These are phyloP conservation scores for Mamestra brassicae DNA, from an alignment of 2,888 invertebrate genomes.

Conservation along the genomic window DNA sequence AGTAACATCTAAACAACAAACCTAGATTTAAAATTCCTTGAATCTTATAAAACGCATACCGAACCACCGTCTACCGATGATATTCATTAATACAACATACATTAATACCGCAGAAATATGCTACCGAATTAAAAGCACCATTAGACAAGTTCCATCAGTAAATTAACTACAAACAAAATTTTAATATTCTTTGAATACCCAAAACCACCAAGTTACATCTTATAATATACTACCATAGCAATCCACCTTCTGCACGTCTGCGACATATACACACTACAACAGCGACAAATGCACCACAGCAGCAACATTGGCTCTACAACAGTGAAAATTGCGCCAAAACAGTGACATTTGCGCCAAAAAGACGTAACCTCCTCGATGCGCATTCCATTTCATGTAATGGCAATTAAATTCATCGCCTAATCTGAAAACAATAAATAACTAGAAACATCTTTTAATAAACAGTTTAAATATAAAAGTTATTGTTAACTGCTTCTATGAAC, in stretches of 20 bases:
- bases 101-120: neutral
- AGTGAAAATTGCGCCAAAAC: neutral
- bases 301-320: neutral
- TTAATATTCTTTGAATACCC: neutral
- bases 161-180: neutral
- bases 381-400: neutral
- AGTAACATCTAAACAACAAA: slow-evolving; percentile 2
- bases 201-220: neutral
- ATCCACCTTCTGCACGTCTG: neutral
- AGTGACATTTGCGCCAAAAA: neutral
- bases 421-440: neutral
- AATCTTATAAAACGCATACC: neutral
- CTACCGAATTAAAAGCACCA: neutral
- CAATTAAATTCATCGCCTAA: neutral
- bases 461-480: too few species aligned
- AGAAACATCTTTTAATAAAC: too few species aligned
- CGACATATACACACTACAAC: neutral
- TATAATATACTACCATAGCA: neutral
- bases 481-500: neutral
- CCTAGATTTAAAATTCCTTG: neutral
- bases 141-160: neutral
- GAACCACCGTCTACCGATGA: neutral
- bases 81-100: neutral
- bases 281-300: neutral
- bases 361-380: too few species aligned